phyloP scores from a whole-genome alignment of 2,113 vertebrate species.

The Ailurus styani region DNA sequence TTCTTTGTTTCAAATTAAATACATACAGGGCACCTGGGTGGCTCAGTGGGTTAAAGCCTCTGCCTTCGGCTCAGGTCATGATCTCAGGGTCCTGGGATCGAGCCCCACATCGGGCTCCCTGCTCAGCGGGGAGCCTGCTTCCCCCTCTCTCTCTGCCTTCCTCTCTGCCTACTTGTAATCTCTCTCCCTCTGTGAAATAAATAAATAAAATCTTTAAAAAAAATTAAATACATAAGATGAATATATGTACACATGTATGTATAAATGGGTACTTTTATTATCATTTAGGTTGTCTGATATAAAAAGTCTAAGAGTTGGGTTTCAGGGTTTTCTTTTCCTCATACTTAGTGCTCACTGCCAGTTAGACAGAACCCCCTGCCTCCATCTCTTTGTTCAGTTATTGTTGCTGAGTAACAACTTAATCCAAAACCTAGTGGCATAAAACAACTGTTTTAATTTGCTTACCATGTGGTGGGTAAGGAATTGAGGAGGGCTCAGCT shows the following conservation, averaged over 20 bases:
- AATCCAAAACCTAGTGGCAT: not conserved
- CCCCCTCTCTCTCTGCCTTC: too few relatives aligned
- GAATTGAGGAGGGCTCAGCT: not conserved
- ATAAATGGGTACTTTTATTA: not conserved
- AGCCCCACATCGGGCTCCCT: too few relatives aligned
- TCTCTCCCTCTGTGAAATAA: too few relatives aligned
- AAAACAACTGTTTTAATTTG: not conserved
- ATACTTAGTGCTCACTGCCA: not conserved
- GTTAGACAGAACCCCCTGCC: not conserved
- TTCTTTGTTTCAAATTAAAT: not conserved
- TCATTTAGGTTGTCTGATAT: not conserved
- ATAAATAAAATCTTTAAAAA: too few relatives aligned
- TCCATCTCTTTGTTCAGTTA: not conserved
- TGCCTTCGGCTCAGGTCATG: too few relatives aligned
- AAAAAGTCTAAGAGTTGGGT: not conserved
- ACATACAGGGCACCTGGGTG: too few relatives aligned
- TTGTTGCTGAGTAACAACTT: not conserved
- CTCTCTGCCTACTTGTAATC: too few relatives aligned
- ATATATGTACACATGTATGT: not conserved
- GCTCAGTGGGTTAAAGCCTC: too few relatives aligned
- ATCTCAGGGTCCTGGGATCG: too few relatives aligned
- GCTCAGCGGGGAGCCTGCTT: too few relatives aligned
- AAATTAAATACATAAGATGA: not conserved
- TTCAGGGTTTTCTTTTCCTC: not conserved
- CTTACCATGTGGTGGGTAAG: not conserved